These are phyloP conservation scores for Aquatica leii DNA, from an alignment of 2,888 invertebrate genomes.

Conservation along the genomic window DNA sequence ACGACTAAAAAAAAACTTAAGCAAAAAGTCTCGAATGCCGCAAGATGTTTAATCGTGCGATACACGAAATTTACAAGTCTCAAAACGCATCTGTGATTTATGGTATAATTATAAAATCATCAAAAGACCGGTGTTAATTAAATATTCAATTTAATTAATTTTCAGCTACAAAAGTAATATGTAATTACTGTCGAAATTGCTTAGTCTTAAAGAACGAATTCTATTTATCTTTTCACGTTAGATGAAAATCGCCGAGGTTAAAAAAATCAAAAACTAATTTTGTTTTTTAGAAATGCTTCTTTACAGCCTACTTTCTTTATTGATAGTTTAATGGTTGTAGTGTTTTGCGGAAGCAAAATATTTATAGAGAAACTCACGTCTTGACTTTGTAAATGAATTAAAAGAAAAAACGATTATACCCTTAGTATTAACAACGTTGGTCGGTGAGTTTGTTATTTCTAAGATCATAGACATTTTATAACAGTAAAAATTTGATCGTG, in stretches of 20 bases:
- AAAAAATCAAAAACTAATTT: slow-evolving; percentile 8
- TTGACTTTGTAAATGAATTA: slow-evolving; percentile 11
- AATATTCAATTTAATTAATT: no score
- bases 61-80: no score
- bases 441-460: slow-evolving; percentile 15
- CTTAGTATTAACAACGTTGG: slow-evolving; percentile 4
- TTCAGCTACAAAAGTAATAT: no score
- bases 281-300: slow-evolving; percentile 12
- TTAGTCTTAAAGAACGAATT: no score
- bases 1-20: no score
- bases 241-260: background rate
- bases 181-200: no score
- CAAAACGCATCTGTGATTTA: no score
- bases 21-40: no score
- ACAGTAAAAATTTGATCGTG: slow-evolving; percentile 36
- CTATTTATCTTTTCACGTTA: no score
- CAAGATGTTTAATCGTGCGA: no score
- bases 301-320: slow-evolving; percentile 33
- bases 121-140: no score
- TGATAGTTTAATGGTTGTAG: slow-evolving; percentile 28
- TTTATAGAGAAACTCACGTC: slow-evolving; percentile 18
- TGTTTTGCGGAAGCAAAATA: slow-evolving; percentile 31
- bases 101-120: no score
- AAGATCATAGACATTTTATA: slow-evolving; percentile 30
- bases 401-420: slow-evolving; percentile 11